A percentile compares a stretch with the other conserved stretches of the same genome.
Conservation (phyloP, 2,113 vertebrate genomes). For the Ochotona curzoniae region DNA sequence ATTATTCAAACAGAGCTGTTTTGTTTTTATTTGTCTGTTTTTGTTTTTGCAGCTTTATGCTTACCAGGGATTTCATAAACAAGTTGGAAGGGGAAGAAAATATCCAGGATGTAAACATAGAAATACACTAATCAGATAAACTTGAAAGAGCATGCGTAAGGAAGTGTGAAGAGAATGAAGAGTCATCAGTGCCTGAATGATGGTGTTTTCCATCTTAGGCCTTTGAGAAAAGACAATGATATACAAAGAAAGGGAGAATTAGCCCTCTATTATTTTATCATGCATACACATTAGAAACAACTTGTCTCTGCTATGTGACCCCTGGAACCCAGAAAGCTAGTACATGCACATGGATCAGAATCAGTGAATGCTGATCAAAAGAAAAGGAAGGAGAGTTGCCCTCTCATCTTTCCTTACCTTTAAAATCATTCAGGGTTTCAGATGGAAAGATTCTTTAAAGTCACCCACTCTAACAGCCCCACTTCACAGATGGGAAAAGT, state of each 20-base stretch:
- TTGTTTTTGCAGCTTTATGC: slow-evolving; percentile 71
- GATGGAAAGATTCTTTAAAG: neutral
- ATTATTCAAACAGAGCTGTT: slow-evolving; percentile 72
- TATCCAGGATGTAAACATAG: slow-evolving; percentile 51
- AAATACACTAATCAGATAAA: slow-evolving; percentile 58
- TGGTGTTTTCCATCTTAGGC: neutral
- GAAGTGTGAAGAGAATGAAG: neutral
- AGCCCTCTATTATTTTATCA: neutral
- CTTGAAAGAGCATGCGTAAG: neutral
- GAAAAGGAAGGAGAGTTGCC: neutral
- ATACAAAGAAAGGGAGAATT: slow-evolving; percentile 11
- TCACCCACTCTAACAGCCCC: neutral
- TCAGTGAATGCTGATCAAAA: slow-evolving; percentile 22
- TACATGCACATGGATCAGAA: neutral
- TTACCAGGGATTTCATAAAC: slow-evolving; percentile 69
- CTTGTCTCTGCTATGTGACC: neutral
- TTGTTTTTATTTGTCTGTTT: slow-evolving; percentile 73
- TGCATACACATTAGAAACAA: neutral
- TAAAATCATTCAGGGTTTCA: neutral
- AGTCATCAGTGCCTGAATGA: neutral
- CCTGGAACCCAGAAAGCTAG: slow-evolving; percentile 26
- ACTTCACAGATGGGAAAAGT: neutral
- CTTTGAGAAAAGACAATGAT: neutral
- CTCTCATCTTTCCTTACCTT: neutral
- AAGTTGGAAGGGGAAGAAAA: slow-evolving; percentile 64